Evolutionary conservation across 2,888 invertebrate genomes (phyloP).

Genomic region (Mantis religiosa): DNA sequence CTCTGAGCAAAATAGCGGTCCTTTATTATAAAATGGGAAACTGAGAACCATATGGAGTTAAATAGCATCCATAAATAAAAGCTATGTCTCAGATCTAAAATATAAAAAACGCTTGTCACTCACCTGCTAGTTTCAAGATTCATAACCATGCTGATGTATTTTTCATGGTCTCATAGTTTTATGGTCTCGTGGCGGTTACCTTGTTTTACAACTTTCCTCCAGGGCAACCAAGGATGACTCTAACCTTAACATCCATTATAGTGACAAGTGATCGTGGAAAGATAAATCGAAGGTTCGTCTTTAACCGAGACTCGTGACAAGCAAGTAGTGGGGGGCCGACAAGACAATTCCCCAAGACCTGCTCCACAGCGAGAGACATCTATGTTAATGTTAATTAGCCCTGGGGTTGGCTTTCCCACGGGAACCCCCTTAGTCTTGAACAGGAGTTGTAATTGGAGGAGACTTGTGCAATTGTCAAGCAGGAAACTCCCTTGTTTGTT

Average conservation of each 20-base stretch:
- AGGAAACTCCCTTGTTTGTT: not conserved
- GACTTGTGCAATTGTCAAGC: not conserved
- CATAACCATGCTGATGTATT: too few relatives aligned
- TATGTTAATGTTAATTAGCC: slow-evolving; percentile 12
- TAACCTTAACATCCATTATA: not conserved
- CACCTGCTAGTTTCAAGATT: too few relatives aligned
- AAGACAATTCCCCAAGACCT: slow-evolving; percentile 1
- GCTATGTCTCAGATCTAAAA: too few relatives aligned
- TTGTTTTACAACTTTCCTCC: not conserved
- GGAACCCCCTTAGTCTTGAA: not conserved
- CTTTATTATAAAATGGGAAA: too few relatives aligned
- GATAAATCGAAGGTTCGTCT: not conserved
- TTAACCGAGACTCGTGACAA: not conserved
- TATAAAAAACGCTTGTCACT: too few relatives aligned
- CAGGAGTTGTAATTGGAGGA: not conserved
- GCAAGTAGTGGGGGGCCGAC: not conserved
- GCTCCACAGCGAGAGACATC: not conserved
- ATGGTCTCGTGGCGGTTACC: not conserved
- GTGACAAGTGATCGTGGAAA: not conserved
- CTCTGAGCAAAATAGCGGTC: too few relatives aligned
- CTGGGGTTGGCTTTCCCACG: not conserved
- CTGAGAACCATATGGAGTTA: too few relatives aligned
- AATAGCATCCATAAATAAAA: too few relatives aligned
- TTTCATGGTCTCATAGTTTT: not conserved
- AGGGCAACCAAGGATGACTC: not conserved